These are phyloP conservation scores for Tachina fera DNA, from an alignment of 2,888 invertebrate species.

Conservation along the genomic window DNA sequence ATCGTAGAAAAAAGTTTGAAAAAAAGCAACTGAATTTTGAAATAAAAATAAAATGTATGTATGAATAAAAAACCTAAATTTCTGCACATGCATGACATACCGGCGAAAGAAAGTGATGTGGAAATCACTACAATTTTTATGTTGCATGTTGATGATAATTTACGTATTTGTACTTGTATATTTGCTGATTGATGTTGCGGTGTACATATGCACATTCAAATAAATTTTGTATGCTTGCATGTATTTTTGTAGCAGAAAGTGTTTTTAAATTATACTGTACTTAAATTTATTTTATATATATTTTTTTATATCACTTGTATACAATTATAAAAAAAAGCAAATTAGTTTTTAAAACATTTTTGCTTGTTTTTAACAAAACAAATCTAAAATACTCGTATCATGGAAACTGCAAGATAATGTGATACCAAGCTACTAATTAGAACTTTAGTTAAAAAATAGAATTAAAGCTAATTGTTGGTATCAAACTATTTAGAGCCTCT, in stretches of 20 bases:
- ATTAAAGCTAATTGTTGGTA: background rate
- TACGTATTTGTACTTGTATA: constrained; percentile 21
- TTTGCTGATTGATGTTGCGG: constrained; percentile 36
- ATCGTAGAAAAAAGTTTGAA: constrained; percentile 4
- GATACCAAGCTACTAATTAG: background rate
- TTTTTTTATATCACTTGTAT: constrained; percentile 40
- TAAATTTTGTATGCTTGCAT: background rate
- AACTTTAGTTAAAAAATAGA: background rate
- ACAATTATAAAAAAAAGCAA: background rate
- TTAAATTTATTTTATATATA: constrained; percentile 40
- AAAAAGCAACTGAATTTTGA: constrained; percentile 6
- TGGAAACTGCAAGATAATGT: background rate
- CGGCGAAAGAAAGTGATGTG: constrained; percentile 48
- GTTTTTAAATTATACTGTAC: constrained; percentile 46
- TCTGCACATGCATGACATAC: constrained; percentile 30
- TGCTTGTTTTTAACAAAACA: background rate
- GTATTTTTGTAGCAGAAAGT: constrained; percentile 6
- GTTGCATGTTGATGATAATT: constrained; percentile 53
- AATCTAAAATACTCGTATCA: background rate
- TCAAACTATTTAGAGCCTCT: background rate
- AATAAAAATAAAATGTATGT: background rate
- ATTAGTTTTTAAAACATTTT: background rate
- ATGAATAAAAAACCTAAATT: constrained; percentile 11
- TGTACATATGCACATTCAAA: background rate
- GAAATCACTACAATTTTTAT: constrained; percentile 45